phyloP scores from a whole-genome alignment of 2,888 invertebrate genomes.

The Nomada fucata region DNA sequence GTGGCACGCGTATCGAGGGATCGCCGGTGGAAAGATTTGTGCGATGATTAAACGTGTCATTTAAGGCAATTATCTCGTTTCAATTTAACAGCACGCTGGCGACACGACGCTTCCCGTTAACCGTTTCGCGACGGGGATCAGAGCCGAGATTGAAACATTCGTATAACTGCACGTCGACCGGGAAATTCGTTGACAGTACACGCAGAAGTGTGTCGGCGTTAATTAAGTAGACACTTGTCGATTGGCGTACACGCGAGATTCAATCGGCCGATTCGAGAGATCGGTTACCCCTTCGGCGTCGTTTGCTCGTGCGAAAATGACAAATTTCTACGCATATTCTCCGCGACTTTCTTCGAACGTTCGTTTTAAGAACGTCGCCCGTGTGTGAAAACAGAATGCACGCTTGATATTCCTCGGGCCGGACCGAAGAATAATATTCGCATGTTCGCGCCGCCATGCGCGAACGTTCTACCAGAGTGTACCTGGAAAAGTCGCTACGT shows the following conservation, averaged over 20 bases:
- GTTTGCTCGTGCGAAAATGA: slow-evolving; percentile 2
- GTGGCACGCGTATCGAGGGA: not conserved
- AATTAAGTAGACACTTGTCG: slow-evolving; percentile 73
- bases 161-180: slow-evolving; percentile 10
- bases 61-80: slow-evolving; percentile 27
- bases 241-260: slow-evolving; percentile 57
- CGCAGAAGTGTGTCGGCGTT: slow-evolving; percentile 60
- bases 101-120: slow-evolving; percentile 15
- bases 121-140: slow-evolving; percentile 13
- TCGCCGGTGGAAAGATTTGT: not conserved
- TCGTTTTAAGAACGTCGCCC: too few relatives aligned
- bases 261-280: slow-evolving; percentile 20
- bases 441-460: not conserved
- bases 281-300: not conserved
- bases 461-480: not conserved
- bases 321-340: not conserved
- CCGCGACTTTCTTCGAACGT: too few relatives aligned
- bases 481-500: slow-evolving; percentile 9
- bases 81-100: not conserved
- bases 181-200: slow-evolving; percentile 59
- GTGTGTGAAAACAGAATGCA: too few relatives aligned
- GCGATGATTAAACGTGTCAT: slow-evolving; percentile 24
- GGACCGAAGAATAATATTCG: not conserved
- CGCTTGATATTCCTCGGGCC: not conserved
- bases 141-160: slow-evolving; percentile 28